These are phyloP conservation scores for Chymomyza procnemis DNA, from an alignment of 2,888 invertebrate species.

Conservation along the genomic window DNA sequence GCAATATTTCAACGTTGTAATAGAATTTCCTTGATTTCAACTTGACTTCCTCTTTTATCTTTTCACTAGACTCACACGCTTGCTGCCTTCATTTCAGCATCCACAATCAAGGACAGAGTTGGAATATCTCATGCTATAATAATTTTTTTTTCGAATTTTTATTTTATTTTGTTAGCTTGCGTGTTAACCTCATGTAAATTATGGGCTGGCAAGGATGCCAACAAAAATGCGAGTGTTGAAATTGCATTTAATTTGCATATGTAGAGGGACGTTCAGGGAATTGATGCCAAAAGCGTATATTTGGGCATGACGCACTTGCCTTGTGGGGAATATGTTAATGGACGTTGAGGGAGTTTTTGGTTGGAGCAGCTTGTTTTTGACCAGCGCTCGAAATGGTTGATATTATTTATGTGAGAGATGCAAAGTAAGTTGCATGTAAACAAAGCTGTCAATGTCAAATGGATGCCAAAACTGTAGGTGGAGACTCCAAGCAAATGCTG, in stretches of 20 bases:
- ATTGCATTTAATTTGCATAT: slow-evolving; percentile 71
- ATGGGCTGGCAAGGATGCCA: slow-evolving; percentile 44
- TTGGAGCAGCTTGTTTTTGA: neutral
- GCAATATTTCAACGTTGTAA: slow-evolving; percentile 72
- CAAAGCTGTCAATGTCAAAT: neutral
- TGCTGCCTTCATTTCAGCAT: slow-evolving; percentile 11
- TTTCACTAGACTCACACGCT: neutral
- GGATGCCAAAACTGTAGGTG: neutral
- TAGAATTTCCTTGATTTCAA: slow-evolving; percentile 59
- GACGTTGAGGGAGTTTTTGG: neutral
- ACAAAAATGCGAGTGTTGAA: slow-evolving; percentile 68
- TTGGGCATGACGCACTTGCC: neutral
- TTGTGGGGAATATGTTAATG: neutral
- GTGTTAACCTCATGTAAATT: slow-evolving; percentile 72
- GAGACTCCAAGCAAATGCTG: neutral
- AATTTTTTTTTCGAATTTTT: slow-evolving; percentile 19
- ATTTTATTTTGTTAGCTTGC: slow-evolving; percentile 49
- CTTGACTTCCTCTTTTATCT: slow-evolving; percentile 5
- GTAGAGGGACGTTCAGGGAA: slow-evolving; percentile 32
- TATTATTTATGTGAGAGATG: neutral
- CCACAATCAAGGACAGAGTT: slow-evolving; percentile 65
- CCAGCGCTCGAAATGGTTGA: neutral
- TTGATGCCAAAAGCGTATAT: neutral
- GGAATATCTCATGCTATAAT: neutral
- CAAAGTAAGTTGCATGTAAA: neutral